These are phyloP conservation scores for Pycnonotus jocosus DNA, from an alignment of 2,113 vertebrate genomes.

Conservation along the genomic window DNA sequence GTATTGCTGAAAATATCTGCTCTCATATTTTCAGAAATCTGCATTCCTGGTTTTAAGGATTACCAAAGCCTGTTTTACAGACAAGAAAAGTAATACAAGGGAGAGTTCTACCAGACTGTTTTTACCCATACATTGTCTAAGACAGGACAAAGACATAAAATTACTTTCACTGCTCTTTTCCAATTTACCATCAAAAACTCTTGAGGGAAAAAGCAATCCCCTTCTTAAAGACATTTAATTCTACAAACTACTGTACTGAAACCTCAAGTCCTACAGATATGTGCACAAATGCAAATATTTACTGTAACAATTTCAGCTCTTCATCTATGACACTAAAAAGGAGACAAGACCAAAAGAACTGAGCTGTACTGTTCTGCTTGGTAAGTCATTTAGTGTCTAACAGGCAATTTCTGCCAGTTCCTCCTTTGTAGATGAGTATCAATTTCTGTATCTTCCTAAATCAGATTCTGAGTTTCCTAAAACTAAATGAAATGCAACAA, in stretches of 20 bases:
- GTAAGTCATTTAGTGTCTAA: neutral
- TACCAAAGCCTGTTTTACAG: neutral
- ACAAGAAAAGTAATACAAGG: neutral
- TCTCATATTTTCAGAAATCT: neutral
- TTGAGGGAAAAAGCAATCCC: neutral
- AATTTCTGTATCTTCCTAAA: neutral
- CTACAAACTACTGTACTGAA: neutral
- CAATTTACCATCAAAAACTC: neutral
- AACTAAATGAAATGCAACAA: neutral
- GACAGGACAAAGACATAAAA: neutral
- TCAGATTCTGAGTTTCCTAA: neutral
- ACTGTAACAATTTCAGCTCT: neutral
- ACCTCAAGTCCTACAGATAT: neutral
- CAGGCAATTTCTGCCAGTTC: neutral
- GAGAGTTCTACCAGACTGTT: neutral
- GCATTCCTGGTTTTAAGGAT: neutral
- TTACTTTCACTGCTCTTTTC: neutral
- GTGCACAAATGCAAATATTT: neutral
- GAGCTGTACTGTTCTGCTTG: neutral
- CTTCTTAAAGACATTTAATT: neutral
- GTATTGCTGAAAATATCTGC: neutral
- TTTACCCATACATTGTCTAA: neutral
- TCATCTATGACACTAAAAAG: neutral
- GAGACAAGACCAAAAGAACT: neutral
- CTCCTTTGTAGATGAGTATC: fast-evolving